A percentile compares a stretch with the other conserved stretches of the same genome.
These are phyloP conservation scores for Lasiommata megera DNA, from an alignment of 2,888 invertebrate genomes.

Conservation along the genomic window DNA sequence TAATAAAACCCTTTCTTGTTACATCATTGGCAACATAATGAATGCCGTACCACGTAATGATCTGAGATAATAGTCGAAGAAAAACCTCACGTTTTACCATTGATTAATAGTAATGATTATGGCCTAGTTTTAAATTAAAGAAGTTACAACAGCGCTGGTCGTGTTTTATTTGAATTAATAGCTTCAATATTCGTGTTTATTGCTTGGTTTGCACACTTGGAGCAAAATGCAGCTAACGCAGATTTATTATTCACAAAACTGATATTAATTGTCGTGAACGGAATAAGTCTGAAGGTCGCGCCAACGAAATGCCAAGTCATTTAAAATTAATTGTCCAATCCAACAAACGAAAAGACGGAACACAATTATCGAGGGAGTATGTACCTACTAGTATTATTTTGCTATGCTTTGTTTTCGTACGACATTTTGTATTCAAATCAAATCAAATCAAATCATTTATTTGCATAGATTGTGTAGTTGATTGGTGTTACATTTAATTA, in stretches of 20 bases:
- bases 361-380: not conserved
- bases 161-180: conserved; percentile 53
- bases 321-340: conserved; percentile 23
- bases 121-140: conserved; percentile 57
- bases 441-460: too few relatives aligned
- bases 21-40: conserved; percentile 2
- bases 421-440: too few relatives aligned
- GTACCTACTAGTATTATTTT: not conserved
- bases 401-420: not conserved
- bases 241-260: conserved; percentile 21
- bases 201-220: not conserved
- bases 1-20: not conserved
- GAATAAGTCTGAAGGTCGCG: conserved; percentile 24
- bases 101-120: conserved; percentile 68
- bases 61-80: conserved; percentile 16
- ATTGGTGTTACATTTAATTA: too few relatives aligned
- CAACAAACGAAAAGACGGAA: not conserved
- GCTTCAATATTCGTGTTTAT: conserved; percentile 14
- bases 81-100: conserved; percentile 46
- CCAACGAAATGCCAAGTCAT: conserved; percentile 26
- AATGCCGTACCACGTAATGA: conserved; percentile 15
- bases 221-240: conserved; percentile 12
- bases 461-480: too few relatives aligned
- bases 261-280: conserved; percentile 24
- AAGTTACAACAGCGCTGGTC: conserved; percentile 48